Conservation (phyloP, 2,113 vertebrate species). For the Cnemophilus loriae region DNA sequence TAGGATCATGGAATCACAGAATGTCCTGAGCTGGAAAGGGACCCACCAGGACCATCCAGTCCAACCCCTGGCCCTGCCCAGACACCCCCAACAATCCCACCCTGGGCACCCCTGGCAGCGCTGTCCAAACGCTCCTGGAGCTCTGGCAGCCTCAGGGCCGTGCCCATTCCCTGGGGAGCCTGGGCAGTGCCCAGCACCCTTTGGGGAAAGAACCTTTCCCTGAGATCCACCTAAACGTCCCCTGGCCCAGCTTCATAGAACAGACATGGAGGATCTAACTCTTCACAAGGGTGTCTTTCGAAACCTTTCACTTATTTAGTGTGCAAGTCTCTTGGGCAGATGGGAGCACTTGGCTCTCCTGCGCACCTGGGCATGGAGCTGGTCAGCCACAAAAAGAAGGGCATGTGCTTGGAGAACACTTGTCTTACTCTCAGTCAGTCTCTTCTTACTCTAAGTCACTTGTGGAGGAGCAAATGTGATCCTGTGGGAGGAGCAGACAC, state of each 20-base stretch:
- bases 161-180: not conserved
- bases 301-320: not conserved
- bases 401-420: not conserved
- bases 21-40: not conserved
- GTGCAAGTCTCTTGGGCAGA: not conserved
- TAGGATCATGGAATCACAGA: not conserved
- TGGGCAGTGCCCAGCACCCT: not conserved
- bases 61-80: fast-evolving
- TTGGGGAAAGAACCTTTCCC: not conserved
- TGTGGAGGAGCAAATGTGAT: not conserved
- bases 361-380: not conserved
- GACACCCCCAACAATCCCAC: not conserved
- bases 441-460: not conserved
- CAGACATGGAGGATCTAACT: not conserved
- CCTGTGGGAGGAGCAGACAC: not conserved
- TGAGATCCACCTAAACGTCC: fast-evolving
- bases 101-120: not conserved
- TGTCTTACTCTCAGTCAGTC: not conserved
- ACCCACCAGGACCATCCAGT: fast-evolving
- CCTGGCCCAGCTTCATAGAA: not conserved
- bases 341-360: not conserved
- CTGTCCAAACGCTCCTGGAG: not conserved
- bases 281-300: not conserved
- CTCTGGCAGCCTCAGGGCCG: not conserved
- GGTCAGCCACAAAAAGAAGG: not conserved